Evolutionary conservation across 2,797 vertebrate genomes (phyloP).

Genomic region (Phylloscopus collybita): DNA sequence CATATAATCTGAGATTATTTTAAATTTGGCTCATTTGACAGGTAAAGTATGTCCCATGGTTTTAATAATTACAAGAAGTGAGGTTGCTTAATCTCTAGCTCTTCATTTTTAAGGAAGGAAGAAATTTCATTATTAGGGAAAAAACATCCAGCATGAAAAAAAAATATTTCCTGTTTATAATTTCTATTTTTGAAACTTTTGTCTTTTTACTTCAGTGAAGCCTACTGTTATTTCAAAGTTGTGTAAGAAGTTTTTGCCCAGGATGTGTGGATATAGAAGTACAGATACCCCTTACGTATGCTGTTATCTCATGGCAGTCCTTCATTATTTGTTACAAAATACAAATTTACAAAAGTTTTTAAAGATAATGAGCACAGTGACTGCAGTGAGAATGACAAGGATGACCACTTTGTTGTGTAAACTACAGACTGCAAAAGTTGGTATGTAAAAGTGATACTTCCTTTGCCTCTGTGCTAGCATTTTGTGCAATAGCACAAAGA

Average conservation of each 20-base stretch:
- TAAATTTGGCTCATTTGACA: neutral
- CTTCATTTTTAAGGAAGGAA: neutral
- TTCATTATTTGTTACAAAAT: neutral
- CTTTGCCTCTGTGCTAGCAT: neutral
- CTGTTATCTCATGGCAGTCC: neutral
- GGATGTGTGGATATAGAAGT: rapidly evolving
- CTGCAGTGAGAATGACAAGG: neutral
- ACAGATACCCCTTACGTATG: neutral
- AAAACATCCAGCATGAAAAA: neutral
- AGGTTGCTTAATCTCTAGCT: neutral
- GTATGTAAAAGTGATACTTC: neutral
- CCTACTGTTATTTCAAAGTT: neutral
- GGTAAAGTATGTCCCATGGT: neutral
- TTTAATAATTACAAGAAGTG: neutral
- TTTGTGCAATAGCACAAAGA: neutral
- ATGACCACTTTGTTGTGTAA: neutral
- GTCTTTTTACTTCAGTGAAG: neutral
- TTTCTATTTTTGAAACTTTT: neutral
- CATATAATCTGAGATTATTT: neutral
- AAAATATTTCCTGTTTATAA: neutral
- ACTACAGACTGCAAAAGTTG: neutral
- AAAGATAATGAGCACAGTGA: neutral
- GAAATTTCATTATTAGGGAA: neutral
- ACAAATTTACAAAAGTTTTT: neutral
- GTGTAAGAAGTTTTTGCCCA: neutral